Base-by-base conservation (phyloP, 1,140 invertebrate species). In the Cydia amplana region DNA sequence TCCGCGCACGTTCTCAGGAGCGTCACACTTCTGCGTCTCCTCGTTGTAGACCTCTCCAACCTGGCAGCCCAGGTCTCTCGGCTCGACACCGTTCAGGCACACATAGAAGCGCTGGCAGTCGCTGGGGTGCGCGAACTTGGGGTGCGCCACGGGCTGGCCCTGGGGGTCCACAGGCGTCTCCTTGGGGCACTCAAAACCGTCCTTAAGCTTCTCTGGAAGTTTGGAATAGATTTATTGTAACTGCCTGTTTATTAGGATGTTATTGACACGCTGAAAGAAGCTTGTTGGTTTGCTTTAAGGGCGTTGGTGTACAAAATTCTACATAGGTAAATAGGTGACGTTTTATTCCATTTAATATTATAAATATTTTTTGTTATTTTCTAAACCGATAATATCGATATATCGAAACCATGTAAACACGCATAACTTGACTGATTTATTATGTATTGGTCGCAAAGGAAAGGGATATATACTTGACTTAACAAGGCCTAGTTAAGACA, bases 91-190 rank as follows among this genome's bases (percentile, higher is more conserved):
- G 88, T 97, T 98, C 76, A 98, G 93, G 90, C 97, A 98, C 7
- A 98, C 97, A 87, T 98, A 97, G 94, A 97, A 97, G 75, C 97
- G 96, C 90, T 97, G 97, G 91, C 97, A 98, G 87, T 98, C 97
- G 9, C 95, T 95, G 12, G 96, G 96, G 91, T 98, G 96, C 2
- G 97, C 94, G 89, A 95, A 98, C 83, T 97, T 97, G n/a, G 97
- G 97, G 91, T 98, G 97, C 63, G 97, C 96, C 2, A 97, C 95
- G 0, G 93, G 83, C 82, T 95, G 96, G 25, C 97, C 97, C 80
- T 95, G 94, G 6, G 94, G 93, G 82, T 96, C 96, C 1, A 94
- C 93, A 23, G 85, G 82, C 51, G 92, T 89, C 64, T 96, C 95
- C 89, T 95, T 96, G 63, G 97, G 97, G 85, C 97, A 98, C 78